Conservation (phyloP, 2,113 vertebrate species). For the Gadus macrocephalus region DNA sequence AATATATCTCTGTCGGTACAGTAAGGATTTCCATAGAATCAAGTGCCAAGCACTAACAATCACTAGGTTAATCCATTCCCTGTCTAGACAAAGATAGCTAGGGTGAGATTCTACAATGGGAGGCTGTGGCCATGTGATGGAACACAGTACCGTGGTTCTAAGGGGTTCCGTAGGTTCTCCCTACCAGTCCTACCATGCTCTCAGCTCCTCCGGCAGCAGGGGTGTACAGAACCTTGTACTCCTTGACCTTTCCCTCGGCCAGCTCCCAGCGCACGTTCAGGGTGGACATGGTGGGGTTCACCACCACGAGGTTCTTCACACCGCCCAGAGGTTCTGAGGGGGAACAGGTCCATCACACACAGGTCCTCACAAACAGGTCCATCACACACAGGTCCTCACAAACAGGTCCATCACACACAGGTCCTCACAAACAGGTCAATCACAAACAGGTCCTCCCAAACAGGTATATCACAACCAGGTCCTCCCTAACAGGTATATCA, state of each 20-base stretch:
- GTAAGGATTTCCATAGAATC: too few relatives aligned
- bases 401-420: too few relatives aligned
- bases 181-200: constrained; percentile 80
- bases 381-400: too few relatives aligned
- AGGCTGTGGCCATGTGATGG: background rate
- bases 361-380: too few relatives aligned
- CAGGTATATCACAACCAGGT: background rate
- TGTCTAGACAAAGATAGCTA: too few relatives aligned
- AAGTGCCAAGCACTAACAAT: too few relatives aligned
- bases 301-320: constrained; percentile 86
- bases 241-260: constrained; percentile 87
- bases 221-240: constrained; percentile 84
- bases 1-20: too few relatives aligned
- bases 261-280: constrained; percentile 92
- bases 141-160: background rate
- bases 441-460: constrained; percentile 12
- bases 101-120: too few relatives aligned
- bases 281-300: constrained; percentile 90
- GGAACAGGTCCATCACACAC: constrained; percentile 22
- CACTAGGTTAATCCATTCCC: too few relatives aligned
- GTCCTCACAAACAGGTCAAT: background rate
- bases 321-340: constrained; percentile 83
- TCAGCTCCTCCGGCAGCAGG: constrained; percentile 80
- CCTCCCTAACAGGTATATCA: too few relatives aligned
- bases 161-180: background rate